Conservation (phyloP, 2,113 vertebrate species). For the Syngnathus scovelli region DNA sequence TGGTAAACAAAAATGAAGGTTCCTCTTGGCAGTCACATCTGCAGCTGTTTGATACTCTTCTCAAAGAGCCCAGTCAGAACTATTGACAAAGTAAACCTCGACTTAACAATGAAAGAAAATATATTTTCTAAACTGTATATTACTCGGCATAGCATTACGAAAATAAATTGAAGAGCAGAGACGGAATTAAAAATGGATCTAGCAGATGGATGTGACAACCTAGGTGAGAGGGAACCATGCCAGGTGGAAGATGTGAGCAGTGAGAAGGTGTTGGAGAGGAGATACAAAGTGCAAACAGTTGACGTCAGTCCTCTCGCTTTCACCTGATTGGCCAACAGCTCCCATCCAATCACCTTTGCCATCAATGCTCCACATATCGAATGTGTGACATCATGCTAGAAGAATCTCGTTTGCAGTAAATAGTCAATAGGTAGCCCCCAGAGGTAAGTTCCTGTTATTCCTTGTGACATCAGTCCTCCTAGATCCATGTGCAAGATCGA, state of each 20-base stretch:
- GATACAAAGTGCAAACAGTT: constrained; percentile 4
- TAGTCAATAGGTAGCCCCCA: constrained; percentile 17
- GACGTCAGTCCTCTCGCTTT: constrained; percentile 18
- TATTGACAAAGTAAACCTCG: neutral
- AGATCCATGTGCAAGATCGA: neutral
- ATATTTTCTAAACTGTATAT: neutral
- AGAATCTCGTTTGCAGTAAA: constrained; percentile 41
- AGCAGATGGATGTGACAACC: constrained; percentile 17
- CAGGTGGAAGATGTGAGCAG: constrained; percentile 28
- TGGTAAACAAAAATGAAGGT: neutral
- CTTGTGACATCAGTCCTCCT: constrained; percentile 22
- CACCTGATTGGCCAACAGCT: constrained; percentile 31
- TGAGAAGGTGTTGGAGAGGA: constrained; percentile 20
- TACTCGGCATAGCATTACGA: neutral
- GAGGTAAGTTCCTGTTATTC: constrained; percentile 23
- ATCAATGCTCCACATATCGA: constrained; percentile 3
- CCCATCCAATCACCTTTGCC: constrained; percentile 27
- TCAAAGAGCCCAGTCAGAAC: neutral
- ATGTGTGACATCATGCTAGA: constrained; percentile 39
- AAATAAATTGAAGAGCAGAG: neutral
- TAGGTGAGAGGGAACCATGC: constrained; percentile 5
- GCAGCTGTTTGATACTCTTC: neutral
- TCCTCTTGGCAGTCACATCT: neutral
- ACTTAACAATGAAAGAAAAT: neutral
- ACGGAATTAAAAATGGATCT: constrained; percentile 1